Conservation (phyloP, 2,888 invertebrate genomes). For the Bembecia ichneumoniformis region DNA sequence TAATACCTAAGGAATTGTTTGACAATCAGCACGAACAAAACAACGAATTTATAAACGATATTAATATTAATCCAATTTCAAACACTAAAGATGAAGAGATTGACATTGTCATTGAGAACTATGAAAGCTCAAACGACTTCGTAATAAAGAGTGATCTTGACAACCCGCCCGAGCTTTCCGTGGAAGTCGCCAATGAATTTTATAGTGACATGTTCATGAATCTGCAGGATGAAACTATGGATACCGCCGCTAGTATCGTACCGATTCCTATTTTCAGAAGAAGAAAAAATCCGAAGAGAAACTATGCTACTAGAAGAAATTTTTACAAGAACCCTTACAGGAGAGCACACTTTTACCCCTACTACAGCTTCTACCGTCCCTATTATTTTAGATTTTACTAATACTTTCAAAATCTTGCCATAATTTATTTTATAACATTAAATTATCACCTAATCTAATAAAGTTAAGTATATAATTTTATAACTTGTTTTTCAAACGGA, state of each 20-base stretch:
- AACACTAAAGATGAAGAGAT: constrained; percentile 21
- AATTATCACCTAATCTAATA: too few relatives aligned
- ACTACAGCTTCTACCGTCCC: constrained; percentile 40
- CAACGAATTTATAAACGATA: constrained; percentile 17
- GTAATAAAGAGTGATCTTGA: constrained; percentile 8
- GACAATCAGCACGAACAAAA: constrained; percentile 23
- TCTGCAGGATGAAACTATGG: constrained; percentile 50
- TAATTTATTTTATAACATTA: neutral
- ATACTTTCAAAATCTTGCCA: constrained; percentile 1
- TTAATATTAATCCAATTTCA: constrained; percentile 10
- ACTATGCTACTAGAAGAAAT: constrained; percentile 36
- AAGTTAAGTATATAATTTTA: too few relatives aligned
- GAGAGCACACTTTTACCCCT: constrained; percentile 35
- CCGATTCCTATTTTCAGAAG: constrained; percentile 39
- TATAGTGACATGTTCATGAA: constrained; percentile 27
- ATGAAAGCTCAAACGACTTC: constrained; percentile 14
- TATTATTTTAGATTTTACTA: constrained; percentile 57
- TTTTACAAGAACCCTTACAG: constrained; percentile 37
- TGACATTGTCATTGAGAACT: constrained; percentile 34
- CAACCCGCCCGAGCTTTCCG: constrained; percentile 10
- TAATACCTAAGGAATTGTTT: constrained; percentile 4
- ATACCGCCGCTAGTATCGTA: constrained; percentile 49
- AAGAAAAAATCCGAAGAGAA: constrained; percentile 25
- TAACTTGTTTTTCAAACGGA: too few relatives aligned
- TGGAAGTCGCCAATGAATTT: constrained; percentile 15